phyloP scores from a whole-genome alignment of 2,113 vertebrate genomes.

The Daphoenositta chrysoptera region DNA sequence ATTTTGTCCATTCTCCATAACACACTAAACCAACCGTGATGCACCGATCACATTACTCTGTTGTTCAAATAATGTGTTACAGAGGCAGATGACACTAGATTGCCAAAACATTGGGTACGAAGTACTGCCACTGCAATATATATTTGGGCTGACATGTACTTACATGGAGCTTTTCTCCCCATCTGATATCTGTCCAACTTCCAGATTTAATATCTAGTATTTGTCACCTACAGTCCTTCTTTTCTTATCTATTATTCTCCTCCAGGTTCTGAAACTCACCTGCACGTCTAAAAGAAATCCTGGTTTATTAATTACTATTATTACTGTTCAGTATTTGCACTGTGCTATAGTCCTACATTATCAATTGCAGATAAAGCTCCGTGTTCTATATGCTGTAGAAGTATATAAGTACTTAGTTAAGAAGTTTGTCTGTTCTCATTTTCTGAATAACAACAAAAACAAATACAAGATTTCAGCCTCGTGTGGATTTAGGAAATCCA shows the following conservation, averaged over 20 bases:
- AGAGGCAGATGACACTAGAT: background rate
- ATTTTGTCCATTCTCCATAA: background rate
- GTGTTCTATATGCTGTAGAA: background rate
- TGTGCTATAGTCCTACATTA: background rate
- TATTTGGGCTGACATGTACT: background rate
- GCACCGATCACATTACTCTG: background rate
- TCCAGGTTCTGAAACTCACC: background rate
- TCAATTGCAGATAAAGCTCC: background rate
- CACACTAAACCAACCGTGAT: background rate
- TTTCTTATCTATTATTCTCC: background rate
- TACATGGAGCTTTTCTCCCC: background rate
- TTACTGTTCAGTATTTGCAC: background rate
- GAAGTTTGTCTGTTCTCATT: background rate
- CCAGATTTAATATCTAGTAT: background rate
- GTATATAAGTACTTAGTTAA: background rate
- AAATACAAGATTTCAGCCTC: background rate
- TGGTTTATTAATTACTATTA: background rate
- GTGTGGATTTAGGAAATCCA: background rate
- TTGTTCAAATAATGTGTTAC: background rate
- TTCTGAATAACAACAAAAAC: background rate
- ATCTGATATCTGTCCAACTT: background rate
- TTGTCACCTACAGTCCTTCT: background rate
- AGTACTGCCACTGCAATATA: background rate
- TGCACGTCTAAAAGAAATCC: background rate
- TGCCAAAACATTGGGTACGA: background rate